A percentile compares a stretch with the other conserved stretches of the same genome.
These are phyloP conservation scores for Heloderma charlesbogerti DNA, from an alignment of 2,113 vertebrate genomes.

Conservation along the genomic window DNA sequence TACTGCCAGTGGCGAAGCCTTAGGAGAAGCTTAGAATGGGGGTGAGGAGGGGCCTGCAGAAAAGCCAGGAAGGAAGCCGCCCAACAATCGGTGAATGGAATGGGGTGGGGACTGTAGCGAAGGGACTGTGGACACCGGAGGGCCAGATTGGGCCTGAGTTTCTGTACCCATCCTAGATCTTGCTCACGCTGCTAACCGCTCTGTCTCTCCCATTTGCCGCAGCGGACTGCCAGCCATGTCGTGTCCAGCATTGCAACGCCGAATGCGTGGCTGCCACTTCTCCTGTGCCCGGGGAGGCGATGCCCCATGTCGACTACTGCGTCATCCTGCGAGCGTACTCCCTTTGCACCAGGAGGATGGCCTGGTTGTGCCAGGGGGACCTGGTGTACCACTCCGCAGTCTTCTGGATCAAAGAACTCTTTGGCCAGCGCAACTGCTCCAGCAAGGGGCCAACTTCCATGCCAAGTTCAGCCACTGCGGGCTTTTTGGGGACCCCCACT, in stretches of 20 bases:
- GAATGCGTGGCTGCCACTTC: slow-evolving; percentile 83
- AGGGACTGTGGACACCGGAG: too few relatives aligned
- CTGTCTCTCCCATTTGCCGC: slow-evolving; percentile 1
- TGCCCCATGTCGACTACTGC: slow-evolving; percentile 81
- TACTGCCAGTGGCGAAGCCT: too few relatives aligned
- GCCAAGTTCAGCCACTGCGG: slow-evolving; percentile 85
- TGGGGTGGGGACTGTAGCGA: too few relatives aligned
- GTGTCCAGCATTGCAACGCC: slow-evolving; percentile 84
- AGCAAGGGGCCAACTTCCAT: slow-evolving; percentile 81
- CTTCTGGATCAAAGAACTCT: slow-evolving; percentile 85
- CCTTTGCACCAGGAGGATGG: slow-evolving; percentile 80
- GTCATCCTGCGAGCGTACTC: slow-evolving; percentile 81
- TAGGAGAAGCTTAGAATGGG: too few relatives aligned
- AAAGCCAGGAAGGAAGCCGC: too few relatives aligned
- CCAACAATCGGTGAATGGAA: too few relatives aligned
- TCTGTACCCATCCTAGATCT: too few relatives aligned
- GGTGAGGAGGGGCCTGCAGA: too few relatives aligned
- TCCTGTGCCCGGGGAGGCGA: slow-evolving; percentile 77
- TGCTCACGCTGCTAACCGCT: neutral
- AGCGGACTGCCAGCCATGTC: slow-evolving; percentile 84
- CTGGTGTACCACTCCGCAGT: slow-evolving; percentile 85
- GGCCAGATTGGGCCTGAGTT: too few relatives aligned
- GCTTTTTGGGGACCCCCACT: slow-evolving; percentile 86
- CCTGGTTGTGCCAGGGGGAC: slow-evolving; percentile 82
- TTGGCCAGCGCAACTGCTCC: slow-evolving; percentile 86